Evolutionary conservation across 2,888 invertebrate genomes (phyloP), one percentile per base, ranked within the genome.

Genomic region (Nephrocerus scutellatus): DNA sequence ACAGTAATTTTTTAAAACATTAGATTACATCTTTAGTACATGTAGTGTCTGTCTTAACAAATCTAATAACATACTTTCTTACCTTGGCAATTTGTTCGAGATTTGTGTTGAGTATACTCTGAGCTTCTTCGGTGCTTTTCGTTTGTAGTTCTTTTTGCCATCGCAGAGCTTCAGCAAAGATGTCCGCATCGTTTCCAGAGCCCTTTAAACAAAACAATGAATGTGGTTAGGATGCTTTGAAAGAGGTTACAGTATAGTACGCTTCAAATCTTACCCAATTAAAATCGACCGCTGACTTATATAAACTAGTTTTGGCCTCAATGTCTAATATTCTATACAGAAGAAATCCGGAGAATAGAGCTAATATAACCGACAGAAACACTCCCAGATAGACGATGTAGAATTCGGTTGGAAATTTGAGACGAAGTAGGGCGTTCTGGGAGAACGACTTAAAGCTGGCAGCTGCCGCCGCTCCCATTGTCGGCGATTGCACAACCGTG

Each of bases 21-120:
- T n/a, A n/a, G n/a, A n/a, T n/a, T n/a, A n/a, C n/a, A n/a, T n/a
- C n/a, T n/a, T n/a, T n/a, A n/a, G n/a, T n/a, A n/a, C n/a, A n/a
- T n/a, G n/a, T n/a, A n/a, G n/a, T n/a, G n/a, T n/a, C n/a, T n/a
- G n/a, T n/a, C n/a, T n/a, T n/a, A n/a, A n/a, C n/a, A n/a, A n/a
- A n/a, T n/a, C n/a, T n/a, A n/a, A n/a, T n/a, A 35, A 14, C 6
- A 10, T 22, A 19, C 7, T n/a, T 5, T 43, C 57, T 60, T 65
- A 84, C 87, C 79, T 84, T 85, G 44, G 83, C 79, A 55, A 88
- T 82, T 68, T 87, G 79, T 65, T 86, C 75, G 52, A 87, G 74
- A 73, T 87, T 86, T 49, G 80, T 76, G 56, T 80, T 78, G 46
- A 88, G 75, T 70, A 82, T 82, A 51, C 77, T 76, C 66, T 83